Percentiles rank a stretch among this genome's conserved stretches.
Conservation (phyloP, 1,140 invertebrate genomes). For the Formica exsecta region DNA sequence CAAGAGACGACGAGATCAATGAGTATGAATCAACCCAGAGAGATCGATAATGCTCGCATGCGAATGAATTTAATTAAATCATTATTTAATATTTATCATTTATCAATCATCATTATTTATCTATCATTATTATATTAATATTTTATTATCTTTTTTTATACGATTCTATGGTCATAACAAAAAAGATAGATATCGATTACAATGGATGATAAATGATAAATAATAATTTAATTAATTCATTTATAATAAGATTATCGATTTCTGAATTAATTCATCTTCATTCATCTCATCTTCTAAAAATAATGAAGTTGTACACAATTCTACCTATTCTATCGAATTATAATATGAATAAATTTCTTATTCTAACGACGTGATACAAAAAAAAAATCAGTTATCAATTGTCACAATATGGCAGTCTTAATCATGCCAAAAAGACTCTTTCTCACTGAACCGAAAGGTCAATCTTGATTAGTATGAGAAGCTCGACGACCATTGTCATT, state of each 20-base stretch:
- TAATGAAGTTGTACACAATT: not conserved
- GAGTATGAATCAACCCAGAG: constrained; percentile 19
- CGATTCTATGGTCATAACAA: too few relatives aligned
- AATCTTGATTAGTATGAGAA: constrained; percentile 70
- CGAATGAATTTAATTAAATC: not conserved
- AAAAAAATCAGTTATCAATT: constrained; percentile 6
- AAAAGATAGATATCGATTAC: too few relatives aligned
- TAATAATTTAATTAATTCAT: too few relatives aligned
- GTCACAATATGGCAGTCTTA: not conserved
- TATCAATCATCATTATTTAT: not conserved
- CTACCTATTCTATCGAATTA: not conserved
- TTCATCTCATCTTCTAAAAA: not conserved
- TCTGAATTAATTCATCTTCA: too few relatives aligned
- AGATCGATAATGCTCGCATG: not conserved
- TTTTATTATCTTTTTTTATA: not conserved
- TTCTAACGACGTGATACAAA: not conserved
- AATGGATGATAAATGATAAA: too few relatives aligned
- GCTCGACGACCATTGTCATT: constrained; percentile 70
- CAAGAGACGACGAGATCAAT: constrained; percentile 17
- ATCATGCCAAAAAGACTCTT: constrained; percentile 30
- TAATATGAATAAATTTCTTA: constrained; percentile 7
- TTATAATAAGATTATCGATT: too few relatives aligned
- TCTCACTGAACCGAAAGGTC: constrained; percentile 59
- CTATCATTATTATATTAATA: not conserved
- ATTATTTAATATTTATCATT: constrained; percentile 1